Evolutionary conservation across 1,140 invertebrate genomes (phyloP).

Genomic region (Aphaenogaster rudis): DNA sequence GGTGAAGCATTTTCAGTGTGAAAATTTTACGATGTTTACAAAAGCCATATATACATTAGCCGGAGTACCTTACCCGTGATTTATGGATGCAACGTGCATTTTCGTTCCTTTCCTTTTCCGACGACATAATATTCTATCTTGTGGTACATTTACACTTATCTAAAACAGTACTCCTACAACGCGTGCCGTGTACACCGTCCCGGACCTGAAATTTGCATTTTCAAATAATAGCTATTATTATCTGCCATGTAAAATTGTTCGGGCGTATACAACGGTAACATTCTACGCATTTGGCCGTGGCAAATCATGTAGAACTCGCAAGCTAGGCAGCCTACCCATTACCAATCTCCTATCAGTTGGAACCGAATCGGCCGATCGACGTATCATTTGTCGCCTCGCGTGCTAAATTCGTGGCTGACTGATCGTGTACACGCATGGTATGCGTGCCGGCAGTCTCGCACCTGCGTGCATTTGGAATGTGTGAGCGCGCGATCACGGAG

Average conservation of each 20-base stretch:
- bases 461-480: constrained; percentile 34
- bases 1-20: neutral
- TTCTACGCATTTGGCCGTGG: neutral
- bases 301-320: constrained; percentile 20
- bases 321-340: constrained; percentile 1
- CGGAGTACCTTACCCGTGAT: neutral
- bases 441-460: constrained; percentile 31
- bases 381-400: constrained; percentile 53
- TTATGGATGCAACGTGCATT: constrained; percentile 2
- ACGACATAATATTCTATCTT: constrained; percentile 16
- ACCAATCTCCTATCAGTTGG: constrained; percentile 41
- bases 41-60: neutral
- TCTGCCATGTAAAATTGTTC: constrained; percentile 6
- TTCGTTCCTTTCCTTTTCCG: neutral
- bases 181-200: neutral
- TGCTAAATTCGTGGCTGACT: constrained; percentile 40
- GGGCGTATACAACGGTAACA: neutral
- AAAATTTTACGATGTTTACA: constrained; percentile 15
- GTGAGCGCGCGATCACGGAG: constrained; percentile 9
- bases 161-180: constrained; percentile 4
- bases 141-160: constrained; percentile 14
- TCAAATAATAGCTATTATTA: constrained; percentile 36
- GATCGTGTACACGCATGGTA: constrained; percentile 20
- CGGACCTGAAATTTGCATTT: constrained; percentile 32
- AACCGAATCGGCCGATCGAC: constrained; percentile 28